These are phyloP conservation scores for Alsophila aescularia DNA, from an alignment of 2,888 invertebrate species.

Conservation along the genomic window DNA sequence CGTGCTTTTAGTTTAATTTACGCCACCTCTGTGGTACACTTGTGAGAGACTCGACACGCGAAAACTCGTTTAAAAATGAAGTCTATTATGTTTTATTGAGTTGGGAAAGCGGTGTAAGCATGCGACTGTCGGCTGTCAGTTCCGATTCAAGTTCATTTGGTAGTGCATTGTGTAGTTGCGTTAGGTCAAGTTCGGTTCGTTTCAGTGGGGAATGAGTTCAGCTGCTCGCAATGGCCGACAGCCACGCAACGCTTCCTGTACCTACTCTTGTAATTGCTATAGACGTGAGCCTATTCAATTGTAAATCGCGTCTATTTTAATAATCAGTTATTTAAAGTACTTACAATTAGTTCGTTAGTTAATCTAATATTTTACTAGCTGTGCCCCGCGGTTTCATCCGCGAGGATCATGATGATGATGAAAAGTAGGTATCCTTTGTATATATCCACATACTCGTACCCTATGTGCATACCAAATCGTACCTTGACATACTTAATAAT, in stretches of 20 bases:
- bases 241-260: slow-evolving; percentile 1
- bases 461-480: no score
- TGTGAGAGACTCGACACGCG: slow-evolving; percentile 10
- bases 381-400: no score
- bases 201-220: slow-evolving; percentile 8
- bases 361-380: no score
- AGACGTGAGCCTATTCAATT: not conserved
- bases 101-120: not conserved
- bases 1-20: slow-evolving; percentile 15
- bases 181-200: slow-evolving; percentile 14
- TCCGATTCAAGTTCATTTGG: not conserved
- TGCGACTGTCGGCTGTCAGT: not conserved
- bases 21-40: not conserved
- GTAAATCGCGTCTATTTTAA: not conserved
- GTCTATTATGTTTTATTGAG: not conserved
- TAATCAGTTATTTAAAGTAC: no score
- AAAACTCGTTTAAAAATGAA: slow-evolving; percentile 3
- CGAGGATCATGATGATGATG: no score
- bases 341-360: no score
- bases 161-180: slow-evolving; percentile 1
- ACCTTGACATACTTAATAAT: no score
- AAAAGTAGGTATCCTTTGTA: no score
- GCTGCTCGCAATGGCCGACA: slow-evolving; percentile 4
- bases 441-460: no score
- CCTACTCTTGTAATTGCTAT: not conserved